Evolutionary conservation across 2,797 vertebrate genomes (phyloP), one percentile per base, ranked within the genome.

Genomic region (Smutsia temminckii): DNA sequence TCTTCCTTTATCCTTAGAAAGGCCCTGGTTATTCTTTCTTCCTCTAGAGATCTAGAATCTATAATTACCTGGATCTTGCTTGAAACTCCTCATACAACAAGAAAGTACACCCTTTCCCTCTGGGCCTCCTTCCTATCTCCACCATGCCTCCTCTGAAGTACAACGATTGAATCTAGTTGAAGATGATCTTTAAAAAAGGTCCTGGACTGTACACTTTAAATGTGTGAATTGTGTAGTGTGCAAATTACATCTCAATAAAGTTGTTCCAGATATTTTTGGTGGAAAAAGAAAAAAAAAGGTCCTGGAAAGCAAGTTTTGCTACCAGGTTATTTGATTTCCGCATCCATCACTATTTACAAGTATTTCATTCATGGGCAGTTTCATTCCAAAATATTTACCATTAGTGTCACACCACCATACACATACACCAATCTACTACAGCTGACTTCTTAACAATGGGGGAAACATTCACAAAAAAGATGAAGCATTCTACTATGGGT

Each of bases 81-180:
- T 79, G 87, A 90, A 95, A 93, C 81, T 93, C 37, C 46, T 86
- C 83, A 94, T 94, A 95, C 94, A 95, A 95, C 80, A 92, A 84
- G 72, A 77, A 95, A 94, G 75, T 49, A 83, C 57, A 68, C 49
- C 57, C 25, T 64, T 92, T 85, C 63, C 37, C 34, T 59, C 46
- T 80, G 17, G 49, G 68, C 37, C 46, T 83, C 53, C 71, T 84
- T 92, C 59, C 10, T 2, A 8, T 92, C 64, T 93, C 75, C 46
- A 71, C 71, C 55, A 72, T 32, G 4, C 40, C 32, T 90, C 20
- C 89, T 25, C 46, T 18, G 59, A 83, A 93, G 74, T 51, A 66
- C 61, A 77, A 61, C 68, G 40, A 86, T 6, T 85, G 53, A 85
- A 80, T 71, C 32, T 83, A 84, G 74, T 74, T 72, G 46, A 89